Conservation (phyloP, 2,113 vertebrate species). For the Dromas ardeola region DNA sequence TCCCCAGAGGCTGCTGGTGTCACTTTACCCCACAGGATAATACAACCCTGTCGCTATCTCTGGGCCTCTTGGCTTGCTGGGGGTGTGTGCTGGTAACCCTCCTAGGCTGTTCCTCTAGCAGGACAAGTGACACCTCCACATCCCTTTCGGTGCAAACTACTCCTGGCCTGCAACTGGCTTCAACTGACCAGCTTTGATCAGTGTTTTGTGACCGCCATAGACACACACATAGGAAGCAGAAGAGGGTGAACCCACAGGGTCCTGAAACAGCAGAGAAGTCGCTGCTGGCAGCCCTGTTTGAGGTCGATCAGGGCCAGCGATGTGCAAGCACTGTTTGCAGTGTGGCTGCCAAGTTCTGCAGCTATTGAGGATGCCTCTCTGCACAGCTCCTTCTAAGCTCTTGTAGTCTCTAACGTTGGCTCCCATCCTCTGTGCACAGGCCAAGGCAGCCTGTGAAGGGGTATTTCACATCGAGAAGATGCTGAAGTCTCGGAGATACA, state of each 20-base stretch:
- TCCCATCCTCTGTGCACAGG: background rate
- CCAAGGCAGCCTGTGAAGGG: background rate
- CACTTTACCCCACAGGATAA: background rate
- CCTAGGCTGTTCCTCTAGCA: background rate
- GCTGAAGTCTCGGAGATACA: background rate
- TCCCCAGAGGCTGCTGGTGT: constrained; percentile 13
- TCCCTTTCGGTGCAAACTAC: background rate
- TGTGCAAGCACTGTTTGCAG: background rate
- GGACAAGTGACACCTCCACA: background rate
- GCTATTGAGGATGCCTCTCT: background rate
- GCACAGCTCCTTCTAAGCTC: background rate
- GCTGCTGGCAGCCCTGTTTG: background rate
- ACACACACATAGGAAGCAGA: rapidly evolving
- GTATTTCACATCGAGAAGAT: background rate
- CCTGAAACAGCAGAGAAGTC: background rate
- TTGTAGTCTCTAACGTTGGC: background rate
- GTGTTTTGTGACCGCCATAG: background rate
- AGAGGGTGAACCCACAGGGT: background rate
- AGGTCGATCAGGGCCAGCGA: background rate
- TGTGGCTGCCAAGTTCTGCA: background rate
- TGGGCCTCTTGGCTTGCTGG: background rate
- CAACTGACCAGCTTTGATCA: background rate
- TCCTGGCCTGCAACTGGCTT: background rate
- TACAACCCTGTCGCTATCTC: background rate
- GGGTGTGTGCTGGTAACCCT: background rate